Percentiles rank a stretch among this genome's conserved stretches.
phyloP scores from a whole-genome alignment of 2,888 invertebrate genomes.

The Torymus texanus region DNA sequence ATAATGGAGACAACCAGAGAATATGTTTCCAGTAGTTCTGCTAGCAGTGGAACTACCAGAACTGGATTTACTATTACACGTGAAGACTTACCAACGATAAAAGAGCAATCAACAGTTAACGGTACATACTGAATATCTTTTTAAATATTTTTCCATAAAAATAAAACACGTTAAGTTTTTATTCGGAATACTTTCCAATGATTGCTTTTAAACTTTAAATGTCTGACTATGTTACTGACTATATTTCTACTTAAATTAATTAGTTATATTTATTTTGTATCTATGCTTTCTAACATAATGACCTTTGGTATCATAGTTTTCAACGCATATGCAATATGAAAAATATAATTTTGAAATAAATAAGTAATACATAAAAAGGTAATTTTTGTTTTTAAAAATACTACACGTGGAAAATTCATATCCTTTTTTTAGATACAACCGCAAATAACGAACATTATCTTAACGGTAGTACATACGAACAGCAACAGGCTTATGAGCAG shows the following conservation, averaged over 20 bases:
- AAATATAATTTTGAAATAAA: no score
- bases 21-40: constrained; percentile 76
- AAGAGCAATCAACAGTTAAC: constrained; percentile 64
- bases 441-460: constrained; percentile 37
- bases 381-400: no score
- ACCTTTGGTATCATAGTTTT: no score
- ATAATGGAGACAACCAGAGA: constrained; percentile 81
- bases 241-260: background rate
- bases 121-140: constrained; percentile 41
- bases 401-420: no score
- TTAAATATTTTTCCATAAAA: background rate
- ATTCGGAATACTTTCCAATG: background rate
- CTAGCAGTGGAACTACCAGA: constrained; percentile 66
- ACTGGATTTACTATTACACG: constrained; percentile 67
- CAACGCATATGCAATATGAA: no score
- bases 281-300: background rate
- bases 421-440: constrained; percentile 15
- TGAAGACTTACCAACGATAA: constrained; percentile 68
- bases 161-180: background rate
- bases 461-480: constrained; percentile 39
- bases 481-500: constrained; percentile 65
- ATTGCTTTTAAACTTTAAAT: background rate
- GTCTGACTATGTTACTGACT: no score
- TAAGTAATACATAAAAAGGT: no score
- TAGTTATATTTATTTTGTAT: background rate